Evolutionary conservation across 2,888 invertebrate species (phyloP), one percentile per base, ranked within the genome.

Genomic region (Mythimna pallens): DNA sequence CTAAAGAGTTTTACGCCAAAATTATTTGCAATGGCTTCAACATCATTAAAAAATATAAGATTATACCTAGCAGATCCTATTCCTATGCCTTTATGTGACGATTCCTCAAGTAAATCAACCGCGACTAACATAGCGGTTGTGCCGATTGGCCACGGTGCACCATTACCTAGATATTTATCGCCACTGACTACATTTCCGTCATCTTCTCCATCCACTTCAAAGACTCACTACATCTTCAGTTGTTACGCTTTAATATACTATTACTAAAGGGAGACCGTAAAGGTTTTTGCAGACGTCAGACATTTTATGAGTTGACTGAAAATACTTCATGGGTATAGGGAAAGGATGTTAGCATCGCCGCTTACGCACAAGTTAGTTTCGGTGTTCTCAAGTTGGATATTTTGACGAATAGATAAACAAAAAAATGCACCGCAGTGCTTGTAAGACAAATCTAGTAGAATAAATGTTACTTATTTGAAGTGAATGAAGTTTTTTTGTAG

Each of bases 81-180:
- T 34, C 22, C 17, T 1, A 55, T 78, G 7, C 40, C 57, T 36
- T 40, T 62, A 30, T 22, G 50, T 52, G 40, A 64, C 61, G 22
- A 74, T n/a, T 54, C 2, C 12, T 55, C 30, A 62, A 65, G 65
- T 76, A 76, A 78, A 85, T 82, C 71, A 78, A 72, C 71, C 68
- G 62, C 20, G 43, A 73, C 81, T 74, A 76, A 77, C 76, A 65
- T 74, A 78, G 65, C 68, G 75, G 73, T 69, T 47, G 58, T 30
- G 40, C 64, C 43, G 76, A 90, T 91, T 88, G 77, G 88, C 82
- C 81, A 87, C 87, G 74, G 83, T 82, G 58, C 58, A 81, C 86
- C 78, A 87, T 91, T 90, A 89, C 80, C 78, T 63, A 76, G 83
- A 82, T 85, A 87, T 88, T 89, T 88, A 88, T 87, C 66, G 62